A percentile compares a stretch with the other conserved stretches of the same genome.
These are phyloP conservation scores for Ornithoptera alexandrae DNA, from an alignment of 2,888 invertebrate genomes.

Conservation along the genomic window DNA sequence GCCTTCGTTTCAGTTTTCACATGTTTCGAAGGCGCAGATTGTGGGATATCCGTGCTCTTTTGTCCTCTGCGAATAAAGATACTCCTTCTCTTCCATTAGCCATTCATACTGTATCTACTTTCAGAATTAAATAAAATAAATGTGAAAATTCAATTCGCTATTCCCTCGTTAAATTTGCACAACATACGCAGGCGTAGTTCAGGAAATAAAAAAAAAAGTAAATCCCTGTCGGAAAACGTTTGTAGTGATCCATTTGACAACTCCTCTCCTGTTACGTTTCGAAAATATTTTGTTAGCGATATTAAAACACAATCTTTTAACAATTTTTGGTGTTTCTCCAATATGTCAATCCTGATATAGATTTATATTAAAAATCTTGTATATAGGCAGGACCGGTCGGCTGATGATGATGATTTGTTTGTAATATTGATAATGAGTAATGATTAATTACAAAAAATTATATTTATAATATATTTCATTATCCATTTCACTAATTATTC, in stretches of 20 bases:
- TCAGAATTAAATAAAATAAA: not conserved
- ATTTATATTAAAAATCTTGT: not conserved
- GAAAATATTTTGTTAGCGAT: not conserved
- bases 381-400: too few relatives aligned
- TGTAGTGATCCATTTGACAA: conserved; percentile 14
- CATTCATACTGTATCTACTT: not conserved
- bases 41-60: conserved; percentile 17
- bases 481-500: too few relatives aligned
- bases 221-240: not conserved
- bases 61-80: conserved; percentile 19
- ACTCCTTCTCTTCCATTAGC: conserved; percentile 1
- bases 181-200: conserved; percentile 1
- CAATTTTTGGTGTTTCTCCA: not conserved
- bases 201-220: conserved; percentile 2
- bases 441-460: too few relatives aligned
- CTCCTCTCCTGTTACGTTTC: conserved; percentile 2
- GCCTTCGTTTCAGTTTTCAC: conserved; percentile 19
- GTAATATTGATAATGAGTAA: too few relatives aligned
- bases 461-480: too few relatives aligned
- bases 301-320: not conserved
- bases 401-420: too few relatives aligned
- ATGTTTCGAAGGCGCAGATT: conserved; percentile 19
- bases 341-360: not conserved
- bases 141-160: not conserved
- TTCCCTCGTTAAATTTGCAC: conserved; percentile 3